A percentile compares a stretch with the other conserved stretches of the same genome.
These are phyloP conservation scores for Tamias sibiricus DNA, from an alignment of 2,113 vertebrate genomes.

Conservation along the genomic window DNA sequence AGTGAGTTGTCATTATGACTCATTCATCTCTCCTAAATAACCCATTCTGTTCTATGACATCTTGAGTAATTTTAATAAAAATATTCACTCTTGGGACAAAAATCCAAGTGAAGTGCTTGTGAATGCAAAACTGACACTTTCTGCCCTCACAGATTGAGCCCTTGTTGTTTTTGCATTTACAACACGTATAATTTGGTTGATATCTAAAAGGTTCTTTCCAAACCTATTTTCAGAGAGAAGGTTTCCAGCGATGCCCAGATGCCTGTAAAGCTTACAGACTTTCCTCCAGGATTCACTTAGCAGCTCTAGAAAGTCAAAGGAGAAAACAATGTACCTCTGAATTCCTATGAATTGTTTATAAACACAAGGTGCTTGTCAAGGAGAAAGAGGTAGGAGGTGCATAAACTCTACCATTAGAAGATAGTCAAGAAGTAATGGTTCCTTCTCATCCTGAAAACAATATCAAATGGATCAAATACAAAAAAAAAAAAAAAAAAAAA, in stretches of 20 bases:
- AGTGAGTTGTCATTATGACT: conserved; percentile 17
- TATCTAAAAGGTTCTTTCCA: background rate
- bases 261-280: background rate
- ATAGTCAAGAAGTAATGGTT: background rate
- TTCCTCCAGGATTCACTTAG: background rate
- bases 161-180: background rate
- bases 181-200: background rate
- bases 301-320: background rate
- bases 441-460: conserved; percentile 11
- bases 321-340: background rate
- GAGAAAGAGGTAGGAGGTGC: background rate
- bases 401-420: conserved; percentile 15
- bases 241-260: conserved; percentile 14
- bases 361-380: background rate
- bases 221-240: background rate
- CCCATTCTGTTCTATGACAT: background rate
- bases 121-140: background rate
- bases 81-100: background rate
- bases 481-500: background rate
- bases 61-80: conserved; percentile 22
- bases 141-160: background rate
- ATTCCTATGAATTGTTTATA: background rate
- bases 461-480: background rate
- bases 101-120: conserved; percentile 25
- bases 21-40: background rate